Base-by-base conservation (phyloP, 2,113 vertebrate species). In the Callaeas wilsoni region DNA sequence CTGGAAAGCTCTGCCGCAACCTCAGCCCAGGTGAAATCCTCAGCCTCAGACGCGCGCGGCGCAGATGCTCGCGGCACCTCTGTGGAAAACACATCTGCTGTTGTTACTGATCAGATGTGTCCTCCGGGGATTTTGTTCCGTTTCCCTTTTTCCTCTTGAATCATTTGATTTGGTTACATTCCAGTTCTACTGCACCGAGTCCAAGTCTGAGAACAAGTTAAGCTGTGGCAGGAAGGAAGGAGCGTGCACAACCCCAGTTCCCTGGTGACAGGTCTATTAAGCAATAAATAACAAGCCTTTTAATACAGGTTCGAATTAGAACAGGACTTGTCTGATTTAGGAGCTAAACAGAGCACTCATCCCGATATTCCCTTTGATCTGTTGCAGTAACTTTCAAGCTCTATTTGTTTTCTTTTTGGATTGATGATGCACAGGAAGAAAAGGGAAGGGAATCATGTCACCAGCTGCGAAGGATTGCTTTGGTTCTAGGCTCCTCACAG, bases 91-190 rank as follows among this genome's bases (percentile, higher is more conserved):
- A 86, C 84, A 88, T 85, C 93, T 92, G 81, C 84, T 83, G 50
- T 63, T 87, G 63, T 80, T 74, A 27, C 75, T 73, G 79, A 75
- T 91, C 93, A 82, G 47, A 89, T 42, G 52, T 33, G 65, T 92
- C 76, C 88, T 93, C 85, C 19, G 70, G 85, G 68, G 53, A 75
- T 71, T 92, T 78, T 84, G 64, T 63, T 92, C 65, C 23, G 17
- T 85, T 93, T 93, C 83, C 78, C 56, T 80, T 84, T 84, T 73
- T 74, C 63, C 80, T 94, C 50, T 74, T 90, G 91, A 95, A 87
- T 87, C 60, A 91, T 44, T 87, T 87, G 50, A 84, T 81, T 90
- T 95, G 89, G 90, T 84, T 5, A 21, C 70, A 13, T 81, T 94
- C 93, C 81, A 91, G 8, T 50, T n/a, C 50, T 26, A 11, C 44